Conservation (phyloP, 2,113 vertebrate genomes). For the Elanoides forficatus region DNA sequence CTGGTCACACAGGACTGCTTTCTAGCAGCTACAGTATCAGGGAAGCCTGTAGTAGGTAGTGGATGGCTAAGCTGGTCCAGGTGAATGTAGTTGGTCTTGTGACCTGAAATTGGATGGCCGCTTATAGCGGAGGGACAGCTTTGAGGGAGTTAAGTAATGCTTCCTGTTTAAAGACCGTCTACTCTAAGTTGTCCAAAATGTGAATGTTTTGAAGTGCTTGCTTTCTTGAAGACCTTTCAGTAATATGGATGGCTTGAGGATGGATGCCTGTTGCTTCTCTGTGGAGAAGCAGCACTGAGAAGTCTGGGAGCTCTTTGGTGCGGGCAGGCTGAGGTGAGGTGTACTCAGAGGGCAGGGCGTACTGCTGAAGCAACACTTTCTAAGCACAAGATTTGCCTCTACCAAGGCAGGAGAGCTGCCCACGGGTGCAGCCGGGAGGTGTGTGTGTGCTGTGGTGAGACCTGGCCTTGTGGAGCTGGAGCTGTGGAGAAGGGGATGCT, state of each 20-base stretch:
- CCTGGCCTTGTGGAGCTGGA: background rate
- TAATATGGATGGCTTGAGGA: accelerated
- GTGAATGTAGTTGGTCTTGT: background rate
- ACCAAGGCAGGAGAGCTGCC: background rate
- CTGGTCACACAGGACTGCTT: background rate
- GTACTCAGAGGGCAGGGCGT: background rate
- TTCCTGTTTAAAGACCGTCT: background rate
- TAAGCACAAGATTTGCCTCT: background rate
- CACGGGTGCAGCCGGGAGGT: background rate
- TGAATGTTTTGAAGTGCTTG: background rate
- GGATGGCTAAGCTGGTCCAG: background rate
- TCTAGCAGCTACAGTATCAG: background rate
- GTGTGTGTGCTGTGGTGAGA: accelerated
- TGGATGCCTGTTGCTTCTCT: background rate
- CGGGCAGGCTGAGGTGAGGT: background rate
- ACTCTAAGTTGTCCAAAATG: background rate
- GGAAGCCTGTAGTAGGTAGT: background rate
- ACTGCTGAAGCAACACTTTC: background rate
- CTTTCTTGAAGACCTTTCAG: background rate
- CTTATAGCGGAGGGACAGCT: background rate
- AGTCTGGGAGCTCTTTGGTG: background rate
- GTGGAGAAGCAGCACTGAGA: background rate
- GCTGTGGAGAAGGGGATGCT: background rate
- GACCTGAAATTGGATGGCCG: background rate
- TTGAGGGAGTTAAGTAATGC: background rate